Conservation (phyloP, 2,797 vertebrate species). For the Paguma larvata region DNA sequence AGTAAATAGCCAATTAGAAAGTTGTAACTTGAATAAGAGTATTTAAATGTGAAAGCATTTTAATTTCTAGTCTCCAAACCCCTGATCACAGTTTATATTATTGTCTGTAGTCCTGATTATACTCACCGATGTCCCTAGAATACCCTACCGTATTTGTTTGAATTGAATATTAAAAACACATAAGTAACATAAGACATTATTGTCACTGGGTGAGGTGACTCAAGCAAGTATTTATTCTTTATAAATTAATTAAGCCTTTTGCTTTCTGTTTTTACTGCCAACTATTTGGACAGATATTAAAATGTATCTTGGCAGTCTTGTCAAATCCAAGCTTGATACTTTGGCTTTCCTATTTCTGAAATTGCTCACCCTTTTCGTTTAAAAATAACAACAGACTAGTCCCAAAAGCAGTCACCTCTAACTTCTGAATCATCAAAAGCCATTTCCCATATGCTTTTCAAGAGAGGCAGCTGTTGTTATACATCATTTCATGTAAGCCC, state of each 20-base stretch:
- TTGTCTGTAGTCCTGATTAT: neutral
- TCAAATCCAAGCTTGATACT: conserved; percentile 42
- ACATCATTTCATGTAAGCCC: neutral
- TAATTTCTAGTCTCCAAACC: neutral
- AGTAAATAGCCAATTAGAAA: neutral
- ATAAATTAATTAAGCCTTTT: conserved; percentile 65
- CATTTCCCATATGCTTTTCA: conserved; percentile 72
- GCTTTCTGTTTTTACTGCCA: conserved; percentile 34
- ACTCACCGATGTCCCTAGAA: neutral
- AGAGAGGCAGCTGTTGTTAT: conserved; percentile 21
- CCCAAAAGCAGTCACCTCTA: conserved; percentile 70
- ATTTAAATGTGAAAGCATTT: neutral
- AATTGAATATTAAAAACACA: neutral
- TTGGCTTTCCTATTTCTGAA: conserved; percentile 62
- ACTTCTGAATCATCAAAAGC: conserved; percentile 31
- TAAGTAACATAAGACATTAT: neutral
- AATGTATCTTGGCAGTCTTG: conserved; percentile 22
- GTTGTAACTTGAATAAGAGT: neutral
- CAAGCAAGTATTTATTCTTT: conserved; percentile 44
- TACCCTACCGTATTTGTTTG: neutral
- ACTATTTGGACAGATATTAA: conserved; percentile 76
- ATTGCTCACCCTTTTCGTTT: conserved; percentile 59
- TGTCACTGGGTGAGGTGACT: conserved; percentile 4
- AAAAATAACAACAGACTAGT: conserved; percentile 65
- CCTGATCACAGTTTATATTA: neutral